These are phyloP conservation scores for Pocillopora verrucosa DNA, from an alignment of 64 coral and sea anemone genomes.

Conservation along the genomic window DNA sequence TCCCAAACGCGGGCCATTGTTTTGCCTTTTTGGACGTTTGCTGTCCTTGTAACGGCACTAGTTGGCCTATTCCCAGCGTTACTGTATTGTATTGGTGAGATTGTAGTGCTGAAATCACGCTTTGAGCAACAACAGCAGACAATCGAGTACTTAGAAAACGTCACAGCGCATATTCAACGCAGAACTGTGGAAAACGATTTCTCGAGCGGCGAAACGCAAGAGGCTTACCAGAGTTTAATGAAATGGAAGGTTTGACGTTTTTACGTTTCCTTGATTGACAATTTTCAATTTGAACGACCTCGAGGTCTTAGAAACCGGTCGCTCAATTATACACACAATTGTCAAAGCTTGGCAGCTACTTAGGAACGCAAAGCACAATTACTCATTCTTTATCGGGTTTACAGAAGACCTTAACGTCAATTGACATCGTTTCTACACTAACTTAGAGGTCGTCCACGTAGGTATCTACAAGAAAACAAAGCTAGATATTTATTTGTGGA, in stretches of 20 bases:
- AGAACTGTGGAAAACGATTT: background rate
- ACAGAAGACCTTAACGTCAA: background rate
- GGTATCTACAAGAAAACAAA: background rate
- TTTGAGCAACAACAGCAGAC: slow-evolving; percentile 20
- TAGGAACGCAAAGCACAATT: background rate
- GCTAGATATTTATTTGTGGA: background rate
- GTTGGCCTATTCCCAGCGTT: slow-evolving; percentile 8
- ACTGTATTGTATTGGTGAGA: slow-evolving; percentile 26
- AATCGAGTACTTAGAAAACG: background rate
- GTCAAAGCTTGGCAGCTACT: background rate
- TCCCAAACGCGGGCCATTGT: background rate
- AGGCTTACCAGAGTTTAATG: background rate
- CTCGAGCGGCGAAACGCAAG: background rate
- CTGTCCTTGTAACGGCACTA: background rate
- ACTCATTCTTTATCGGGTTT: background rate
- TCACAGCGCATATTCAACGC: slow-evolving; percentile 24
- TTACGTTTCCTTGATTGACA: background rate
- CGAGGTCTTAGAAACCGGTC: background rate
- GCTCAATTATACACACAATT: background rate
- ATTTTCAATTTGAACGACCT: background rate
- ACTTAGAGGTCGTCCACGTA: background rate
- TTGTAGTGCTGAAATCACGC: slow-evolving; percentile 12
- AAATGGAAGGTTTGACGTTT: slow-evolving; percentile 6
- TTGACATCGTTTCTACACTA: background rate
- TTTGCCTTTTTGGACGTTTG: background rate